These are phyloP conservation scores for Tadarida brasiliensis DNA, from an alignment of 2,797 vertebrate species.

Conservation along the genomic window DNA sequence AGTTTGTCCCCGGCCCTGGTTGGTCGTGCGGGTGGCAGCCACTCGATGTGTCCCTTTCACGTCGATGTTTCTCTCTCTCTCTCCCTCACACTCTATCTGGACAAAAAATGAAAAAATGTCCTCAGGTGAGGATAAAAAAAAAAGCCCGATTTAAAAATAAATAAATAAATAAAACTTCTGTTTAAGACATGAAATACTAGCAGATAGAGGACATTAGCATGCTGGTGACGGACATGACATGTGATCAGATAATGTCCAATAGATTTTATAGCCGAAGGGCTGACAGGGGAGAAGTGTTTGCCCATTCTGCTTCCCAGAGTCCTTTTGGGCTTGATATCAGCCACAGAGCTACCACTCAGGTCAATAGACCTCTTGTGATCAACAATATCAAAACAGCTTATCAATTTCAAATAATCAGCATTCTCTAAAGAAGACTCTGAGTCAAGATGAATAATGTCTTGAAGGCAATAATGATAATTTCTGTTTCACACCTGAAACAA, in stretches of 20 bases:
- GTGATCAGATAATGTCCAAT: background rate
- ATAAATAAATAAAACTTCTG: background rate
- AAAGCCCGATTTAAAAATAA: too few species aligned
- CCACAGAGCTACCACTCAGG: background rate
- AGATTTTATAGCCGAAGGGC: background rate
- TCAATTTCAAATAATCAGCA: conserved; percentile 52
- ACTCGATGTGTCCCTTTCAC: too few species aligned
- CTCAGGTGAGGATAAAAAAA: too few species aligned
- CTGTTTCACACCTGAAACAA: conserved; percentile 36
- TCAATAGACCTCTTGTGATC: background rate
- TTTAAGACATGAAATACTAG: conserved; percentile 19
- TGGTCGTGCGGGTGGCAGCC: too few species aligned
- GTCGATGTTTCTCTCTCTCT: too few species aligned
- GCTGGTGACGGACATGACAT: background rate
- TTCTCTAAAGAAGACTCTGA: conserved; percentile 18
- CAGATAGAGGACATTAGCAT: background rate
- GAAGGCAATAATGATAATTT: conserved; percentile 28
- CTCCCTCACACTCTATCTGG: too few species aligned
- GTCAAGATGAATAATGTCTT: conserved; percentile 55
- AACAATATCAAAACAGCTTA: conserved; percentile 42
- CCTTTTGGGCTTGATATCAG: background rate
- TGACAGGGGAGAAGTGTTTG: background rate
- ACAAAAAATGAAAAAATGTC: too few species aligned
- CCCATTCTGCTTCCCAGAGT: background rate
- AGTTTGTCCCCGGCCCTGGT: too few species aligned